These are phyloP conservation scores for Hydra vulgaris DNA, from an alignment of 30 jellyfish, hydroid and myxozoan genomes.

Conservation along the genomic window DNA sequence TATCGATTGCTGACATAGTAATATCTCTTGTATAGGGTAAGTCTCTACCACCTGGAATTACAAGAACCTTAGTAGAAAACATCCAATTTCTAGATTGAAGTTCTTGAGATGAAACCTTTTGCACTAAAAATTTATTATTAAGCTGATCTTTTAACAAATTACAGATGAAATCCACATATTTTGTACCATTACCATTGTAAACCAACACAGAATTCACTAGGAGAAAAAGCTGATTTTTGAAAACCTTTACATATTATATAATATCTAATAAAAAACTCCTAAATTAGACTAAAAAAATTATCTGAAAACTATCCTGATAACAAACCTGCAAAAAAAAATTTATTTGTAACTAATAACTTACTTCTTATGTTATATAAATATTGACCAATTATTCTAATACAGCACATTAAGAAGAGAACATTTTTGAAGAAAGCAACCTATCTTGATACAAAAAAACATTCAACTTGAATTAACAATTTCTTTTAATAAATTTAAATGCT, in stretches of 20 bases:
- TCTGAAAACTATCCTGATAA: too few species aligned
- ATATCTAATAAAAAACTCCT: not conserved
- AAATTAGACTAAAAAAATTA: not conserved
- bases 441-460: too few species aligned
- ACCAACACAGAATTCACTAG: slow-evolving; percentile 8
- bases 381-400: too few species aligned
- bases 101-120: not conserved
- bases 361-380: too few species aligned
- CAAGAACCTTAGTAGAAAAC: slow-evolving; percentile 21
- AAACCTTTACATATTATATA: too few species aligned
- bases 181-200: slow-evolving; percentile 54
- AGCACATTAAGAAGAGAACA: too few species aligned
- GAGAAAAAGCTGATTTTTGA: not conserved
- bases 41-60: slow-evolving; percentile 90
- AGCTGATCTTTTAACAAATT: slow-evolving; percentile 11
- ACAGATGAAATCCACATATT: slow-evolving; percentile 31
- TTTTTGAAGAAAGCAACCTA: too few species aligned
- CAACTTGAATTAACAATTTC: too few species aligned
- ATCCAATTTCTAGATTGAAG: slow-evolving; percentile 2
- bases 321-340: too few species aligned
- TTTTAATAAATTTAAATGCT: too few species aligned
- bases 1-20: slow-evolving; percentile 24
- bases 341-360: too few species aligned
- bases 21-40: slow-evolving; percentile 49
- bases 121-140: not conserved